A percentile compares a stretch with the other conserved stretches of the same genome.
Evolutionary conservation across 30 jellyfish, hydroid and myxozoan species (phyloP).

Genomic region (Turritopsis dohrnii): DNA sequence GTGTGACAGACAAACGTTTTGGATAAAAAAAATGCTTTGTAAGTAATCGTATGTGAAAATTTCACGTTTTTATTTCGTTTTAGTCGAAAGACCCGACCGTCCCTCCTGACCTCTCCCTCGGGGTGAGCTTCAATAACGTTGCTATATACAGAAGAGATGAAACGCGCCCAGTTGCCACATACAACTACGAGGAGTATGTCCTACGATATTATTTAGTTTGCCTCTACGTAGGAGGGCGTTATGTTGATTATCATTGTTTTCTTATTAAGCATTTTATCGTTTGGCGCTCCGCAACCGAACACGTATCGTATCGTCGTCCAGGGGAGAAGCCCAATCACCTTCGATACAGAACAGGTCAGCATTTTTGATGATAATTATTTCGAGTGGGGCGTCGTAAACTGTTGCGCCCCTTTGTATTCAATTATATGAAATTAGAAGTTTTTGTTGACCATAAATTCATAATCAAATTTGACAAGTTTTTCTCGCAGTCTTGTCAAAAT

Average conservation of each 20-base stretch:
- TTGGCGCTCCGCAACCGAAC: conserved; percentile 98
- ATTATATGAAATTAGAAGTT: too few relatives aligned
- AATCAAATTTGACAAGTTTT: too few relatives aligned
- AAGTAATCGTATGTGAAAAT: neutral
- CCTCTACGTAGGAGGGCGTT: too few relatives aligned
- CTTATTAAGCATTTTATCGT: conserved; percentile 63
- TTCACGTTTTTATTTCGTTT: conserved; percentile 6
- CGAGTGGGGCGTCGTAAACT: neutral
- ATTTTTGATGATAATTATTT: neutral
- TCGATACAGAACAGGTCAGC: conserved; percentile 88
- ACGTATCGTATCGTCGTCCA: conserved; percentile 82
- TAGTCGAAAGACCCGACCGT: conserved; percentile 83
- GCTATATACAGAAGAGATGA: conserved; percentile 89
- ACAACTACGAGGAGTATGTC: conserved; percentile 89
- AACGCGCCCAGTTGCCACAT: conserved; percentile 85
- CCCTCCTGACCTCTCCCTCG: conserved; percentile 80
- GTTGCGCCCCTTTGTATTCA: too few relatives aligned
- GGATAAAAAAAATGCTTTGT: neutral
- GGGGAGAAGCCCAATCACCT: conserved; percentile 87
- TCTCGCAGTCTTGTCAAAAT: too few relatives aligned
- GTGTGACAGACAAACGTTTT: neutral
- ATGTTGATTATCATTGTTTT: too few relatives aligned
- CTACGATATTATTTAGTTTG: too few relatives aligned
- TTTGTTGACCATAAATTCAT: too few relatives aligned
- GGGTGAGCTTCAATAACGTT: conserved; percentile 79